phyloP scores from a whole-genome alignment of 2,113 vertebrate species.

The crab-eating macaque (Macaca fascicularis) region T2T-MFA8v1.1 NC_088393.1:62247501-62248000 shows the following conservation, averaged over 20 bases:
- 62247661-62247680: neutral
- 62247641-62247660: rapidly evolving
- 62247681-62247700: neutral
- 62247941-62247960: neutral
- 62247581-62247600: neutral
- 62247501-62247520: too few species aligned
- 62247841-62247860: neutral
- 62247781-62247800: neutral
- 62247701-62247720: rapidly evolving
- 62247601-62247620: neutral
- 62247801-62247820: too few species aligned
- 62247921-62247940: neutral
- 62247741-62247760: neutral
- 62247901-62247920: too few species aligned
- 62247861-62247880: neutral
- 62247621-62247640: neutral
- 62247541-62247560: rapidly evolving
- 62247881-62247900: neutral
- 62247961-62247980: neutral
- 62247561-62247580: neutral
- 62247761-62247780: rapidly evolving
- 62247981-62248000: neutral
- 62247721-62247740: neutral
- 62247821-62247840: neutral
- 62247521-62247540: too few species aligned